These are phyloP conservation scores for Thymallus thymallus DNA, from an alignment of 2,113 vertebrate species.

Conservation along the genomic window DNA sequence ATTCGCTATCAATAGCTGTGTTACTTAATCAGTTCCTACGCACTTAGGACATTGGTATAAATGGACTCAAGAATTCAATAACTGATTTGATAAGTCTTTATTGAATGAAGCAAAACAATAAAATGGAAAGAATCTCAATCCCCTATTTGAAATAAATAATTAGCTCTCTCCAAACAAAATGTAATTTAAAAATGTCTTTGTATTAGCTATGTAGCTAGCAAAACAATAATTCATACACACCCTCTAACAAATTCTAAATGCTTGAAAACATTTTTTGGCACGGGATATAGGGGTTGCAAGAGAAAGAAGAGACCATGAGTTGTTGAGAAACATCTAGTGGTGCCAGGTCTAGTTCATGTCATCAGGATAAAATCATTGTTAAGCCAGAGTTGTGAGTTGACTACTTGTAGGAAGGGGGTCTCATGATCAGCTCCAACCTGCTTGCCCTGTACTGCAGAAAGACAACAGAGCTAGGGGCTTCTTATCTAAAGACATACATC, in stretches of 20 bases:
- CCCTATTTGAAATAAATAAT: constrained; percentile 82
- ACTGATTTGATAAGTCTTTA: constrained; percentile 71
- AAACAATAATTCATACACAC: constrained; percentile 26
- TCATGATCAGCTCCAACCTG: neutral
- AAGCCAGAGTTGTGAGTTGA: too few species aligned
- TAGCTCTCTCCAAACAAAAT: constrained; percentile 48
- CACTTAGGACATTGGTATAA: too few species aligned
- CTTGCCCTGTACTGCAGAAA: neutral
- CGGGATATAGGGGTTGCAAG: constrained; percentile 33
- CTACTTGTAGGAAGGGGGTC: too few species aligned
- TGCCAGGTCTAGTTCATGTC: neutral
- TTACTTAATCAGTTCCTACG: too few species aligned
- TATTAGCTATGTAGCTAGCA: neutral
- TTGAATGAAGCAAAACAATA: constrained; percentile 81
- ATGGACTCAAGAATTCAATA: neutral
- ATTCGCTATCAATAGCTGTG: too few species aligned
- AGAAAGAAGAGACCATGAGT: neutral
- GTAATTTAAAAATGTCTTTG: neutral
- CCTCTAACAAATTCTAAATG: constrained; percentile 48
- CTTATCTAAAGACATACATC: too few species aligned
- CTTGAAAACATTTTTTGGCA: constrained; percentile 61
- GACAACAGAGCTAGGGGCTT: too few species aligned
- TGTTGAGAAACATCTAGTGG: neutral
- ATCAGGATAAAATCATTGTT: neutral
- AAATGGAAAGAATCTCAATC: constrained; percentile 61